Conservation (phyloP, 2,113 vertebrate species). For the Megaceryle maxima region DNA sequence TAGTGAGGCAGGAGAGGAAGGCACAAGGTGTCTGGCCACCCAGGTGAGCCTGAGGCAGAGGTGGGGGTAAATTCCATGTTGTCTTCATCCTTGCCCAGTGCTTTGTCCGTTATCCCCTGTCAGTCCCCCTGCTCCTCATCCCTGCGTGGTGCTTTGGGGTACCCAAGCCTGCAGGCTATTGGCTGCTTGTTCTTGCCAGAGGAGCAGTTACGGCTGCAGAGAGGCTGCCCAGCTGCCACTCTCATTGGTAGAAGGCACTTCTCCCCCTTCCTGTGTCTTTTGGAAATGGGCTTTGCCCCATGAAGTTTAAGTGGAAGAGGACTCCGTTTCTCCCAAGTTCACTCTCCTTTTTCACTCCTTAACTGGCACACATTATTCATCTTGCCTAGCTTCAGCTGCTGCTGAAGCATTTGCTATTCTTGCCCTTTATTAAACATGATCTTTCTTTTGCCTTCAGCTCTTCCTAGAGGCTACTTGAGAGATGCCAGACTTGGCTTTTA, state of each 20-base stretch:
- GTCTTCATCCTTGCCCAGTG: too few species aligned
- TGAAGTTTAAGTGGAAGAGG: not conserved
- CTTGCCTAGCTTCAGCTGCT: not conserved
- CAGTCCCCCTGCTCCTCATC: not conserved
- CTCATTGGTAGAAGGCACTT: not conserved
- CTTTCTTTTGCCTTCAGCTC: not conserved
- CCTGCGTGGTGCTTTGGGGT: not conserved
- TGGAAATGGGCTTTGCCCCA: not conserved
- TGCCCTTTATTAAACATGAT: not conserved
- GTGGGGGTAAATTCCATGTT: rapidly evolving
- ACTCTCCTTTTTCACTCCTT: not conserved
- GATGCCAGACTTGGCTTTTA: not conserved
- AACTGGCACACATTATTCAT: not conserved
- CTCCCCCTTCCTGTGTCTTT: not conserved
- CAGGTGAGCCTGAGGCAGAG: not conserved
- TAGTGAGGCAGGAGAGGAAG: not conserved
- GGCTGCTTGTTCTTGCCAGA: not conserved
- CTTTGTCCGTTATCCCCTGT: rapidly evolving
- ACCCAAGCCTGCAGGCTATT: not conserved
- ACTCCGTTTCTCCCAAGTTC: not conserved
- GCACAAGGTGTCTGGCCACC: not conserved
- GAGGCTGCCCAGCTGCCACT: not conserved
- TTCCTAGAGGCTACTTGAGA: not conserved
- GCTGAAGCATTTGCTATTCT: not conserved
- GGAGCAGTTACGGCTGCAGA: not conserved